Conservation (phyloP, 2,113 vertebrate genomes). For the Psophia crepitans region DNA sequence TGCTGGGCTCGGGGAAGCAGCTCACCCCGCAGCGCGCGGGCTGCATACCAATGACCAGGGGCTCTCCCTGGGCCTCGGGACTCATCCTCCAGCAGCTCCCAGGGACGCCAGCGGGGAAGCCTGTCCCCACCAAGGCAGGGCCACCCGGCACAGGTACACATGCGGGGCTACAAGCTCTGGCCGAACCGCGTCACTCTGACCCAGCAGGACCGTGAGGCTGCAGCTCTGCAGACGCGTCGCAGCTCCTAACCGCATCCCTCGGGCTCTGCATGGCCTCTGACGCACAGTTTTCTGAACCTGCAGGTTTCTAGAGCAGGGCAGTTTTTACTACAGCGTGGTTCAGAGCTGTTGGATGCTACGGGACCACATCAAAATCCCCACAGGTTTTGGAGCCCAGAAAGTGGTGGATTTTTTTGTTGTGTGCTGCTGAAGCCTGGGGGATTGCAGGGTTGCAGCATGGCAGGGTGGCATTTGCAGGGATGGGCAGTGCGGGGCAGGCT, state of each 20-base stretch:
- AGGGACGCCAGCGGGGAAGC: not conserved
- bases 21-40: not conserved
- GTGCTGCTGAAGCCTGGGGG: not conserved
- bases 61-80: not conserved
- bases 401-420: fast-evolving
- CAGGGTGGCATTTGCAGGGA: not conserved
- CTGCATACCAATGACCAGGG: constrained; percentile 27
- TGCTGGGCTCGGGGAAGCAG: not conserved
- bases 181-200: fast-evolving
- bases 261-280: not conserved
- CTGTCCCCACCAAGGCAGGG: not conserved
- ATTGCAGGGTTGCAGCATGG: fast-evolving
- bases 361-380: not conserved
- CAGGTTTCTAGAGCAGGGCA: fast-evolving
- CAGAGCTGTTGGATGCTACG: not conserved
- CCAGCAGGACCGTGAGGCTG: not conserved
- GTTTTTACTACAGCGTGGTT: not conserved
- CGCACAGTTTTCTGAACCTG: fast-evolving
- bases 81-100: not conserved
- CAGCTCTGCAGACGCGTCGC: not conserved
- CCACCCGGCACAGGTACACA: not conserved
- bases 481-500: fast-evolving
- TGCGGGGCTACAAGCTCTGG: not conserved
- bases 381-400: not conserved
- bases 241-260: fast-evolving